Conservation (phyloP, 2,113 vertebrate genomes). For the Malurus melanocephalus region DNA sequence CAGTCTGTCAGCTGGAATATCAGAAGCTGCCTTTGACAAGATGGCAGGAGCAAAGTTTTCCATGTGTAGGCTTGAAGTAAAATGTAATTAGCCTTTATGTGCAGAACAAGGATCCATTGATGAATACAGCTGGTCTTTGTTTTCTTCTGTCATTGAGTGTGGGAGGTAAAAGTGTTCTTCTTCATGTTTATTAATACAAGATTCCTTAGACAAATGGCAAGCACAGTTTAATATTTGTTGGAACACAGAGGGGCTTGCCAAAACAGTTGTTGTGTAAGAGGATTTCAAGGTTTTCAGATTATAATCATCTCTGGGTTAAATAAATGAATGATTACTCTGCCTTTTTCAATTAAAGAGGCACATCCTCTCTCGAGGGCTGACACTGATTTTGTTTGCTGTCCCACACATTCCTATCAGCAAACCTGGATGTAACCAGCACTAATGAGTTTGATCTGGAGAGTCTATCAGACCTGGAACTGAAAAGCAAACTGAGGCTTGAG, state of each 20-base stretch:
- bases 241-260: slow-evolving; percentile 72
- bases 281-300: slow-evolving; percentile 70
- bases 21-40: slow-evolving; percentile 68
- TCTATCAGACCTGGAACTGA: neutral
- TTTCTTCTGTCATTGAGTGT: slow-evolving; percentile 79
- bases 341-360: slow-evolving; percentile 56
- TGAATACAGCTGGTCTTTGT: slow-evolving; percentile 87
- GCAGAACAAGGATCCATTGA: slow-evolving; percentile 88
- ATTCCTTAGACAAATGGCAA: slow-evolving; percentile 82
- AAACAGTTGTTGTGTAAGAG: slow-evolving; percentile 79
- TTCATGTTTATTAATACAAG: slow-evolving; percentile 87
- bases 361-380: slow-evolving; percentile 36
- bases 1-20: slow-evolving; percentile 69
- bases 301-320: slow-evolving; percentile 69
- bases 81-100: slow-evolving; percentile 87
- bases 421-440: neutral
- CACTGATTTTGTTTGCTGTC: slow-evolving; percentile 20
- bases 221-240: slow-evolving; percentile 78
- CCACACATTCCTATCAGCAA: slow-evolving; percentile 5
- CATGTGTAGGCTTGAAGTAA: slow-evolving; percentile 85
- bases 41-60: slow-evolving; percentile 80
- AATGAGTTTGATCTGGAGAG: slow-evolving; percentile 2
- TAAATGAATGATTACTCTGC: slow-evolving; percentile 70
- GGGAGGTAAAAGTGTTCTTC: slow-evolving; percentile 84
- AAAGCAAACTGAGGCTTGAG: slow-evolving; percentile 3